Percentiles rank a stretch among this genome's conserved stretches.
These are phyloP conservation scores for Musca domestica DNA, from an alignment of 1,140 invertebrate species.

Conservation along the genomic window DNA sequence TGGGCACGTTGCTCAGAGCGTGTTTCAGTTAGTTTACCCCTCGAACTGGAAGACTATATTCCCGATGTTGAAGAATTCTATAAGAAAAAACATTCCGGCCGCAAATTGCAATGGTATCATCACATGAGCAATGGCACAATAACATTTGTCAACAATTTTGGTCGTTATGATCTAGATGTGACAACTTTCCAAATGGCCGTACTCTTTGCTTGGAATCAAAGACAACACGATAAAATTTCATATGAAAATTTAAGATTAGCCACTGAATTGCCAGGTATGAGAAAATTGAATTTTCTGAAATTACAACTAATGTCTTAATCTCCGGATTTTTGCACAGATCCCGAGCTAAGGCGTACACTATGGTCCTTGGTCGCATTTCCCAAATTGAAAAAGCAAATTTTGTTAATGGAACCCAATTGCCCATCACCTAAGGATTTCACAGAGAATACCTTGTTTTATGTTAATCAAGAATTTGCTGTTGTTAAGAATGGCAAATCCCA, in stretches of 20 bases:
- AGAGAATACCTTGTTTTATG: constrained; percentile 91
- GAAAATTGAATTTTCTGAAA: neutral
- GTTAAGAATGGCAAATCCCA: constrained; percentile 92
- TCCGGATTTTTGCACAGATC: constrained; percentile 59
- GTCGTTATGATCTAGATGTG: constrained; percentile 96
- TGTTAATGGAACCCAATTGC: constrained; percentile 76
- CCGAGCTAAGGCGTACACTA: constrained; percentile 91
- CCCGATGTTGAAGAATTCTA: constrained; percentile 96
- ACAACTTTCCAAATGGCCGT: constrained; percentile 99
- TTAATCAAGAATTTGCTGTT: constrained; percentile 93
- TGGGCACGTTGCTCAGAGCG: constrained; percentile 94
- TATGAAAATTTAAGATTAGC: constrained; percentile 95
- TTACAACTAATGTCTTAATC: neutral
- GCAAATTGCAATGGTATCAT: constrained; percentile 99
- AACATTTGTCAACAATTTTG: constrained; percentile 90
- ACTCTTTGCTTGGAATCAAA: constrained; percentile 98
- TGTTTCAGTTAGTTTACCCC: constrained; percentile 90
- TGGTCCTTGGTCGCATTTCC: constrained; percentile 98
- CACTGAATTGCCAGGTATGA: constrained; percentile 80
- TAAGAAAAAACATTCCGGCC: constrained; percentile 94
- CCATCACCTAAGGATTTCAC: constrained; percentile 90
- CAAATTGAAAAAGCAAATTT: constrained; percentile 89
- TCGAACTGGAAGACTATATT: constrained; percentile 97
- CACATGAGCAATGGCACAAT: constrained; percentile 99
- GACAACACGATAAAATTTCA: constrained; percentile 85